Percentiles rank a stretch among this genome's conserved stretches.
Conservation (phyloP, 2,888 invertebrate species). For the Acrocyrtus sp. region DNA sequence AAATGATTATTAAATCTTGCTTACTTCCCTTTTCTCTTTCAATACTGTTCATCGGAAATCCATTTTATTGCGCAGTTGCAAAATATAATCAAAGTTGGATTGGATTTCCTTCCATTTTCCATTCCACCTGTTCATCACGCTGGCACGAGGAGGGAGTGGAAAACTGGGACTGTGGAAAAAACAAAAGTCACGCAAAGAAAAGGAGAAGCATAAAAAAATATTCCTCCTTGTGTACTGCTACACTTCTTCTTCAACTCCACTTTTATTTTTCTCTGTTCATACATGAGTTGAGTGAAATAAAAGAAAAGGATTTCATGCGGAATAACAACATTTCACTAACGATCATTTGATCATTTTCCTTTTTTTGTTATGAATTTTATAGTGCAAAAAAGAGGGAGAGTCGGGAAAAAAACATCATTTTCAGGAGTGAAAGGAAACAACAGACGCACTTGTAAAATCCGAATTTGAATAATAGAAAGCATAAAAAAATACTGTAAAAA, state of each 20-base stretch:
- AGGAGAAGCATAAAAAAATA: background rate
- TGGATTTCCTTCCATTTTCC: conserved; percentile 6
- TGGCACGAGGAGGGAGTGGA: background rate
- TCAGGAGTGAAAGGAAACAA: background rate
- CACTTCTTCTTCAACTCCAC: background rate
- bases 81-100: conserved; percentile 20
- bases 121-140: background rate
- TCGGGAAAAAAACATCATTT: no score
- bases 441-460: background rate
- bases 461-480: background rate
- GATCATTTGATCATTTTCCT: conserved; percentile 48
- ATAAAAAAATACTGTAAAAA: no score
- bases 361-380: conserved; percentile 1
- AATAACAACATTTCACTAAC: conserved; percentile 53
- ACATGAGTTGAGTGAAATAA: conserved; percentile 16
- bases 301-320: conserved; percentile 39
- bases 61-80: conserved; percentile 25
- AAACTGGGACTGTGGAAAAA: no score
- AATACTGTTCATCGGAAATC: conserved; percentile 41
- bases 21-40: conserved; percentile 10
- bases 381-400: no score
- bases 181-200: background rate
- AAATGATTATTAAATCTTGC: no score
- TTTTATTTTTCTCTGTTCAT: conserved; percentile 11
- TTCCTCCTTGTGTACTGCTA: background rate